Base-by-base conservation (phyloP, 2,888 invertebrate genomes). In the Nomada ruficornis region DNA sequence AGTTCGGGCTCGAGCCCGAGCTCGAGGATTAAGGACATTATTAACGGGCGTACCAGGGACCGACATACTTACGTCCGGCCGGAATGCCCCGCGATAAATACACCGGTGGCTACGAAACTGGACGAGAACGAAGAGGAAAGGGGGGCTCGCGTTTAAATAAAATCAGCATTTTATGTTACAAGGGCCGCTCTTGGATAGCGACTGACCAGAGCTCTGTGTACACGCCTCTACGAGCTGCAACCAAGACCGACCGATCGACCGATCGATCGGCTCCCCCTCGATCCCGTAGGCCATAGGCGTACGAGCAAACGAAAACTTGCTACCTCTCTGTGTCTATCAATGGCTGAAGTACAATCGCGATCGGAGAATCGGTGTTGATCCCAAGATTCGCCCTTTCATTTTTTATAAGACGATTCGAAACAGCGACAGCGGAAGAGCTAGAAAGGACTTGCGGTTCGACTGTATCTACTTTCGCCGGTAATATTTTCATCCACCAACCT, bases 81-180 rank as follows among this genome's bases (percentile, higher is more conserved):
- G 92, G 91, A 91, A 92, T 91, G 91, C 89, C 88, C 87, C 90
- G 88, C 92, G 91, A 93, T 93, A 93, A 93, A 93, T 93, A 92
- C 88, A 85, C 86, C 89, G 83, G 89, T 85, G 83, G 89, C 86
- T 87, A 86, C 86, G 82, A 87, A 77, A 82, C 85, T 76, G 88
- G 86, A 77, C 78, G 84, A 78, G 85, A 76, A 77, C 79, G 80
- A 76, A 83, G 80, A 77, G 71, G 68, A 76, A 69, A 67, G 68
- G 73, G 54, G 77, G 77, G 77, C 65, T 72, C 89, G 88, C 90
- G 91, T 91, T 91, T 91, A 90, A 93, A 93, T 93, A 93, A 93
- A 93, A 91, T 91, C 91, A 91, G 89, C 89, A 91, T 92, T 93
- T 93, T 93, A 93, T 92, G 93, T 91, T 90, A 89, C 92, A 91